Evolutionary conservation across 2,797 vertebrate species (phyloP), one percentile per base, ranked within the genome.

Genomic region (Bradypodion ventrale): DNA sequence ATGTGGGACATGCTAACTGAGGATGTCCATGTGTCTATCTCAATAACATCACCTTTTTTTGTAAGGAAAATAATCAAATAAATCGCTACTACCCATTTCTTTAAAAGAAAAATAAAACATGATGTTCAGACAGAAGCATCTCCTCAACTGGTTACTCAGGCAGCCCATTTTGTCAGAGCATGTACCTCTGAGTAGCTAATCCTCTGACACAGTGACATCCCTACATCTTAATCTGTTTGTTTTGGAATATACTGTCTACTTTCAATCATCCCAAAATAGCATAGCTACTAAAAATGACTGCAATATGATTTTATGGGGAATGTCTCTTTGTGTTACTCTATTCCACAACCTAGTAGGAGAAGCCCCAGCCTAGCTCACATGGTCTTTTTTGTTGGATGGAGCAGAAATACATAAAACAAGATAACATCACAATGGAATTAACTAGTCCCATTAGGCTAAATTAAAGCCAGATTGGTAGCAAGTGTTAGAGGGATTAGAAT

Each of bases 41-140:
- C 23, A 32, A 19, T 63, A 66, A 44, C 32, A 68, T 70, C 52
- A 72, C 66, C 62, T 87, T 25, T 87, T 25, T 92, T 88, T 82
- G 65, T 76, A 75, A 23, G 27, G 49, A 75, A 68, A 81, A 25
- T 76, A 69, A 69, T 40, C 49, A 60, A 46, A 29, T 1, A n/a
- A 25, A 42, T 3, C 35, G 13, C 16, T n/a, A 32, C 27, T 19
- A 23, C 16, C 19, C n/a, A 32, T 27, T 23, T 65, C 70, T 80
- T 52, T 21, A 73, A 44, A 59, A n/a, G 59, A 44, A 16, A 12
- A 59, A 42, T 44, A n/a, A 42, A 46, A 32, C 35, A n/a, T 37
- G 78, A 37, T 52, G 72, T 75, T 63, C 15, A 63, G 75, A 68
- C n/a, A 40, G 60, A 32, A 7, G 29, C 6, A 78, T 70, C 23